phyloP scores from a whole-genome alignment of 2,797 vertebrate species.

The Psittacula echo region DNA sequence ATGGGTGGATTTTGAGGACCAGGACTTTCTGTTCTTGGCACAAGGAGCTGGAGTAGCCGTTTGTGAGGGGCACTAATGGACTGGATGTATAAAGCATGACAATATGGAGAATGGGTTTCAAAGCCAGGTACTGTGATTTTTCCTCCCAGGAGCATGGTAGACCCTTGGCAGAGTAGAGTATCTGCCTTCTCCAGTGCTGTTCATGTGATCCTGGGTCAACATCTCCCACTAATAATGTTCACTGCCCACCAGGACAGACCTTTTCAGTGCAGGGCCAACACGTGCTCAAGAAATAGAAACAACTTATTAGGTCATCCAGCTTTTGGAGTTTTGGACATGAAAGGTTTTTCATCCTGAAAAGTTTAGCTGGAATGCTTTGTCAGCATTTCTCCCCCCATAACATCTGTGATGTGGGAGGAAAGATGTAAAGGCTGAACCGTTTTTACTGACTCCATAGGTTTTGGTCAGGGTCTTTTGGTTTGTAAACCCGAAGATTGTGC shows the following conservation, averaged over 20 bases:
- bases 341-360: background rate
- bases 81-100: background rate
- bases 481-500: background rate
- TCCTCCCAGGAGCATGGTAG: background rate
- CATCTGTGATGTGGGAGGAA: background rate
- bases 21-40: background rate
- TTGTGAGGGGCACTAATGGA: background rate
- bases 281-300: background rate
- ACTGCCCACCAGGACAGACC: background rate
- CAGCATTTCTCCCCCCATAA: background rate
- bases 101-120: background rate
- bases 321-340: background rate
- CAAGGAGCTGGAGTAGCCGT: background rate
- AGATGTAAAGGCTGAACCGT: background rate
- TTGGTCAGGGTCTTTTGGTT: background rate
- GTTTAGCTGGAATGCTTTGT: background rate
- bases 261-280: background rate
- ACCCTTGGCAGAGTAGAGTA: background rate
- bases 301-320: background rate
- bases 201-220: fast-evolving
- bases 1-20: background rate
- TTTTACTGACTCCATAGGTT: background rate
- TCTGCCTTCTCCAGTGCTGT: background rate
- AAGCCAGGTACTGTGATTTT: background rate
- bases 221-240: background rate